phyloP scores from a whole-genome alignment of 2,888 invertebrate species.

The Ecdyonurus torrentis region DNA sequence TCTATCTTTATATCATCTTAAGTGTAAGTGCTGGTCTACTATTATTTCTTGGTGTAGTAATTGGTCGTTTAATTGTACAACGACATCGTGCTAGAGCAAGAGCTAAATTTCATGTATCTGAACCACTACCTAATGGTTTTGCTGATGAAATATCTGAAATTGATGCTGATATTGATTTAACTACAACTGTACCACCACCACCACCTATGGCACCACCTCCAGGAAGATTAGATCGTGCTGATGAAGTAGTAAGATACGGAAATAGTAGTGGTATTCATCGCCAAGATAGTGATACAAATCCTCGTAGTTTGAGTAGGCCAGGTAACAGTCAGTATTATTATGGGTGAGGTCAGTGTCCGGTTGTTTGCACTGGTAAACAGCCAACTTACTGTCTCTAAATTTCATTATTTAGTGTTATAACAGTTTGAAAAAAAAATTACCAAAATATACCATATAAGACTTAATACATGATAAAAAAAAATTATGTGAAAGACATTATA shows the following conservation, averaged over 20 bases:
- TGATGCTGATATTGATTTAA: constrained; percentile 60
- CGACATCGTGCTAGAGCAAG: constrained; percentile 32
- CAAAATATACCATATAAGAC: too few relatives aligned
- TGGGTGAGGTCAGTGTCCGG: constrained; percentile 5
- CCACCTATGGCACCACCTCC: neutral
- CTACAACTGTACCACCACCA: constrained; percentile 33
- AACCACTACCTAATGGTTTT: constrained; percentile 64
- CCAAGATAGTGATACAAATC: constrained; percentile 22
- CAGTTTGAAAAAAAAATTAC: too few relatives aligned
- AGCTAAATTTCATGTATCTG: constrained; percentile 35
- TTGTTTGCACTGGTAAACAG: neutral
- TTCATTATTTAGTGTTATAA: too few relatives aligned
- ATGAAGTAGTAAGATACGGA: constrained; percentile 17
- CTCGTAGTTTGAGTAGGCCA: constrained; percentile 45
- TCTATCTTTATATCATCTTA: constrained; percentile 69
- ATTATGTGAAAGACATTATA: too few relatives aligned
- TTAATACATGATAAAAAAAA: too few relatives aligned
- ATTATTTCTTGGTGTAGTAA: constrained; percentile 51
- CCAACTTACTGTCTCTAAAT: too few relatives aligned
- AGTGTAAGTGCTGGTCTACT: constrained; percentile 54
- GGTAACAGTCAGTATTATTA: constrained; percentile 35
- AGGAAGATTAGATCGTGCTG: constrained; percentile 15
- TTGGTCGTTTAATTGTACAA: constrained; percentile 51
- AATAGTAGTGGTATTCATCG: constrained; percentile 14
- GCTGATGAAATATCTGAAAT: constrained; percentile 76